Evolutionary conservation across 2,797 vertebrate species (phyloP), one percentile per base, ranked within the genome.

Genomic region (Anabas testudineus): DNA sequence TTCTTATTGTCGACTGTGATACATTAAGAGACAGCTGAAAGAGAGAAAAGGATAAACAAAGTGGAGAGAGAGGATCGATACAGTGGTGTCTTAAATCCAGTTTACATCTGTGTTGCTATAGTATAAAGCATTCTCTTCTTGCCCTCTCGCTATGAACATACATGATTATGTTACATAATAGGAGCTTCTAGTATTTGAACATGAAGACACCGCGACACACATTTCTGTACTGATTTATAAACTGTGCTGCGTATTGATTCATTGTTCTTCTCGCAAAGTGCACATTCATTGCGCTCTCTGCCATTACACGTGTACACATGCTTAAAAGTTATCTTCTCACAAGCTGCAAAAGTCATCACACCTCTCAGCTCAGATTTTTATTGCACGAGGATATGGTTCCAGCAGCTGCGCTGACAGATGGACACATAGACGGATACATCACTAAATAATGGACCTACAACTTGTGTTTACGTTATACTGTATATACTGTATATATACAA

Each of bases 311-410:
- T 60, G 55, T 59, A 62, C 48, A 79, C 73, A 83, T 66, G 64
- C 68, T 71, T 70, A 61, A 68, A 87, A 82, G 56, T 58, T 43
- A 83, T 87, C 67, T 79, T 51, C 67, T 67, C 67, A 22, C 67
- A 46, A 61, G 63, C 80, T 84, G 88, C 80, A 67, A 80, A 83
- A 82, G 78, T 73, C 85, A 85, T 91, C 88, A 84, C 74, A 81
- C 71, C 69, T 72, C 74, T 70, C 69, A 87, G 81, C 90, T 93
- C 87, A 87, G 81, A 88, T 91, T 88, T 78, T 61, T 56, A 81
- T 85, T 74, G 58, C 87, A 74, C 55, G 61, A 63, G 80, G 83
- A 88, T 90, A 78, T 82, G 22, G 64, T 85, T 89, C 84, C 80
- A 86, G 86, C 89, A 87, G 88, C 89, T 85, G 82, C 78, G 55